Evolutionary conservation across 2,797 vertebrate genomes (phyloP).

Genomic region (Gymnopithys bicolor): DNA sequence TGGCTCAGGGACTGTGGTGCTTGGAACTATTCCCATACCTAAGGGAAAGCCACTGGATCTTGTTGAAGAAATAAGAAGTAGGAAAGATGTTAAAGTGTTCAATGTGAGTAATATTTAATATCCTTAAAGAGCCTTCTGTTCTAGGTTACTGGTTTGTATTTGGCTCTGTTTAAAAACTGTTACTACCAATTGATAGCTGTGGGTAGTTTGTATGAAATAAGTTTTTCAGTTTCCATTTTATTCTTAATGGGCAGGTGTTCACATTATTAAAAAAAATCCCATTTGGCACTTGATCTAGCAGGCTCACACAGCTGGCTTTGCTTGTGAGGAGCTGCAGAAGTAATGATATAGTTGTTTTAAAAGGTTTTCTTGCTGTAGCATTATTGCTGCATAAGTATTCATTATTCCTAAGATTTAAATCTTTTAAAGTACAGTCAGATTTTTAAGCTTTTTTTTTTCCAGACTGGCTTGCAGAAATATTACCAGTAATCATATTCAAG

Average conservation of each 20-base stretch:
- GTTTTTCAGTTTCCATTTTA: constrained; percentile 23
- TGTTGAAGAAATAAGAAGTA: constrained; percentile 90
- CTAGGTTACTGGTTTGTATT: neutral
- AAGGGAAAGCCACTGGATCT: constrained; percentile 88
- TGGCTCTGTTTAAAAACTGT: neutral
- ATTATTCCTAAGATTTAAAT: constrained; percentile 26
- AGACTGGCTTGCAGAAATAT: neutral
- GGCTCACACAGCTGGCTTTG: constrained; percentile 45
- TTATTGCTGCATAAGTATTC: neutral
- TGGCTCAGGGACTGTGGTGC: constrained; percentile 73
- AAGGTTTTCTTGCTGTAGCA: constrained; percentile 19
- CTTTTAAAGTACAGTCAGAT: neutral
- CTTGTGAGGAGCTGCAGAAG: constrained; percentile 18
- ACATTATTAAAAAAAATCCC: constrained; percentile 3
- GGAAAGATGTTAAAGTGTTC: constrained; percentile 88
- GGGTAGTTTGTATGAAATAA: neutral
- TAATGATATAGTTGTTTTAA: neutral
- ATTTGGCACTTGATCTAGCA: neutral
- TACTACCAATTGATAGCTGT: neutral
- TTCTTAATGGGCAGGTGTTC: constrained; percentile 62
- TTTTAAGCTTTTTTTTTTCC: neutral
- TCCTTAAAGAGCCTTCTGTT: constrained; percentile 21
- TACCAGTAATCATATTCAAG: neutral
- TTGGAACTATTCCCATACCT: constrained; percentile 92
- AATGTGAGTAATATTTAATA: constrained; percentile 81